Evolutionary conservation across 2,797 vertebrate genomes (phyloP), one percentile per base, ranked within the genome.

Genomic region (Choloepus didactylus): DNA sequence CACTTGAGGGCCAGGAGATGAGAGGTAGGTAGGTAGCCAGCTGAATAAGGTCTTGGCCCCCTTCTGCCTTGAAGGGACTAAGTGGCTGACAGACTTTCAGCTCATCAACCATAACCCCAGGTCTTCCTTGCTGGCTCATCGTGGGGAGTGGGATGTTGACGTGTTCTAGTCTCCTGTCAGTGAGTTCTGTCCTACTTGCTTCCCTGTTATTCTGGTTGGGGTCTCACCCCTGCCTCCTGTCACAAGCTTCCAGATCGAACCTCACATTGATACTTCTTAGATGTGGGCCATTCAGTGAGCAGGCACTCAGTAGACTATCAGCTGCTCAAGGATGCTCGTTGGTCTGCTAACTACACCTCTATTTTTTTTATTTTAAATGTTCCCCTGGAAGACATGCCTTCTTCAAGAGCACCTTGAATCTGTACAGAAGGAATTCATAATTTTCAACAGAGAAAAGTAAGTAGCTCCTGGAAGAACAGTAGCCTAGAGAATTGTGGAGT

Each of bases 391-490:
- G 99, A 99, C 98, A 4, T 98, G 98, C 76, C 99, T 99, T 94
- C 97, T 99, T 94, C 99, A 99, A 98, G 99, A 99, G 96, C 99
- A 99, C 79, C 97, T 99, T 94, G 99, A 99, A 56, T 99, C 98
- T 29, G 99, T 99, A 91, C 99, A 99, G 95, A 99, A 99, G 97
- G 99, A 99, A 97, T 99, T 99, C 98, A 99, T 99, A 64, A 98
- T 99, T 98, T 99, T 99, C 98, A 99, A 99, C 98, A 99, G 99
- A 98, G 99, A 99, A 98, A 99, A 99, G 99, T 99, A 98, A 99
- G 99, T 98, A 31, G 41, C 9, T 31, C 31, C n/a, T 67, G 23
- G 8, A 41, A 89, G 51, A 70, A 41, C 5, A 83, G 23, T 9
- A 25, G 9, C 31, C 12, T 62, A 35, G 38, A 46, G 27, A 60